Evolutionary conservation across 2,113 vertebrate species (phyloP).

Genomic region (Telmatochromis sp.): DNA sequence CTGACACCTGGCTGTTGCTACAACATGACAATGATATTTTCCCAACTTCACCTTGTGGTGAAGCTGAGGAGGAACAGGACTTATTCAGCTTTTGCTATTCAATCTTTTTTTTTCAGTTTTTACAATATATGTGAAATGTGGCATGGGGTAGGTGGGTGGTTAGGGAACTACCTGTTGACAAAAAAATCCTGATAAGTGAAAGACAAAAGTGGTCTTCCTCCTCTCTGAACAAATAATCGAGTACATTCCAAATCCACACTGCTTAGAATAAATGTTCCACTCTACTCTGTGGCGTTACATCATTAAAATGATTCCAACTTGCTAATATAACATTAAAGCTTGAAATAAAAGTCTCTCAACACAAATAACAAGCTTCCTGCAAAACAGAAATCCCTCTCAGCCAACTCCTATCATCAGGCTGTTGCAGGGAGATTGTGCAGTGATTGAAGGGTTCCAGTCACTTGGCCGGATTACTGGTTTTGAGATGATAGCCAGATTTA

Average conservation of each 20-base stretch:
- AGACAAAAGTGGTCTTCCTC: neutral
- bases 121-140: neutral
- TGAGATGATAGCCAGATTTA: slow-evolving; percentile 58
- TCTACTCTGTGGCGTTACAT: neutral
- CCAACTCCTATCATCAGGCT: slow-evolving; percentile 10
- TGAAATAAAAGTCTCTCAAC: neutral
- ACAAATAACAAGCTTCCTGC: slow-evolving; percentile 17
- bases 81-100: neutral
- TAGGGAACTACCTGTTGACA: neutral
- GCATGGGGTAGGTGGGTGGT: neutral
- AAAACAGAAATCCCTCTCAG: slow-evolving; percentile 9
- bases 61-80: neutral
- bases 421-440: slow-evolving; percentile 28
- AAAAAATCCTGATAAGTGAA: neutral
- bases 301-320: neutral
- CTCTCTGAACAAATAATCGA: neutral
- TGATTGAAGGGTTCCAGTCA: slow-evolving; percentile 55
- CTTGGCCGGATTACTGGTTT: slow-evolving; percentile 52
- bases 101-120: neutral
- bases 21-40: neutral
- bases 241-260: neutral
- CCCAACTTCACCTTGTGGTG: neutral
- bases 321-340: neutral
- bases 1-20: neutral
- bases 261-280: neutral